Percentiles rank a stretch among this genome's conserved stretches.
phyloP scores from a whole-genome alignment of 2,888 invertebrate species.

The Tetheella fluctuosa region DNA sequence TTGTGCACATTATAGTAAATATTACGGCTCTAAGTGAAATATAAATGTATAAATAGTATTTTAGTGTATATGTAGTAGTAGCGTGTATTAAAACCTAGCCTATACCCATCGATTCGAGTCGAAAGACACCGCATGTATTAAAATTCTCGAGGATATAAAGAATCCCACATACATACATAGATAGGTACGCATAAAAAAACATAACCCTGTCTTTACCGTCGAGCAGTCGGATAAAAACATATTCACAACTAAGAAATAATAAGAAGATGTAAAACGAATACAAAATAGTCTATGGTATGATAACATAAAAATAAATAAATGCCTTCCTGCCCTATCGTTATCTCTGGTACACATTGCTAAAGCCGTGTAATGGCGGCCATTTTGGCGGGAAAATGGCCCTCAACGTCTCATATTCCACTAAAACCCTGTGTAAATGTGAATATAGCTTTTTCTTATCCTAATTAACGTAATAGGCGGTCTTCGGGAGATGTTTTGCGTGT shows the following conservation, averaged over 20 bases:
- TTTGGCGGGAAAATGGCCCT: conserved; percentile 48
- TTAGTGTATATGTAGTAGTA: no score
- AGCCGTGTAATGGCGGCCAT: conserved; percentile 41
- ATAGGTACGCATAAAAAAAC: no score
- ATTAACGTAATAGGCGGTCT: conserved; percentile 3
- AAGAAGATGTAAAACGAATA: not conserved
- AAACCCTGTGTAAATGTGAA: not conserved
- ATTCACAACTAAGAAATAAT: not conserved
- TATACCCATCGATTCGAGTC: no score
- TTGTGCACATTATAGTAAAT: no score
- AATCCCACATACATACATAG: no score
- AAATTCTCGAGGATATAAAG: no score
- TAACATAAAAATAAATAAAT: conserved; percentile 35
- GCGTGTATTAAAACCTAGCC: no score
- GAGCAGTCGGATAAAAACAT: not conserved
- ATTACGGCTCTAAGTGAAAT: no score
- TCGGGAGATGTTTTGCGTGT: not conserved
- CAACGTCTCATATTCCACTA: conserved; percentile 25
- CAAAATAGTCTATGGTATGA: conserved; percentile 27
- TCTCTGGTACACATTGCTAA: conserved; percentile 25
- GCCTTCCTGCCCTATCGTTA: conserved; percentile 27
- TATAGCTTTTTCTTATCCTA: conserved; percentile 3
- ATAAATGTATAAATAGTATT: no score
- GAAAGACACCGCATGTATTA: no score
- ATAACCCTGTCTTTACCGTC: no score